phyloP scores from a whole-genome alignment of 2,888 invertebrate genomes.

The Crioceris asparagi region DNA sequence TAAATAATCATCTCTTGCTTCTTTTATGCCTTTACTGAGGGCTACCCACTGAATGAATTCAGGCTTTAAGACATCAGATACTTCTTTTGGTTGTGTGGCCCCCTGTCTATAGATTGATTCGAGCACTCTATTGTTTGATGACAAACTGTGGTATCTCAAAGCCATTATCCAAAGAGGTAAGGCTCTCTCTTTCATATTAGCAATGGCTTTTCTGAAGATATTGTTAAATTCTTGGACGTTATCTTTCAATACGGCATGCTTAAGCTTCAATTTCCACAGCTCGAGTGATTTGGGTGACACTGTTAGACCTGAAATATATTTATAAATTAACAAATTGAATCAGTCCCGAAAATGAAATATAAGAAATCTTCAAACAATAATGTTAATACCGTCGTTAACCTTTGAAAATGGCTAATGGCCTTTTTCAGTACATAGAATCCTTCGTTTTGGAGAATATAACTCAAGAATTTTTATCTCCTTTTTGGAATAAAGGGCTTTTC shows the following conservation, averaged over 20 bases:
- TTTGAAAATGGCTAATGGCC: too few relatives aligned
- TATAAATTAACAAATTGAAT: too few relatives aligned
- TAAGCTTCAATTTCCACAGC: slow-evolving; percentile 43
- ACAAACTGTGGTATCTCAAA: slow-evolving; percentile 31
- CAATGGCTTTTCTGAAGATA: slow-evolving; percentile 30
- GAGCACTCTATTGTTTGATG: slow-evolving; percentile 31
- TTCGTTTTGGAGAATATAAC: too few relatives aligned
- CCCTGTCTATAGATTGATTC: slow-evolving; percentile 38
- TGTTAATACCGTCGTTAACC: too few relatives aligned
- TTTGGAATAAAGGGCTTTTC: too few relatives aligned
- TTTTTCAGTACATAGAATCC: too few relatives aligned
- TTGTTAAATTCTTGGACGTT: slow-evolving; percentile 32
- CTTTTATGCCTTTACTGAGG: slow-evolving; percentile 39
- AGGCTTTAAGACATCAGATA: slow-evolving; percentile 47
- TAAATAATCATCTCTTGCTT: slow-evolving; percentile 52
- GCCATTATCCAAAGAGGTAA: slow-evolving; percentile 40
- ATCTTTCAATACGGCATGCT: slow-evolving; percentile 38
- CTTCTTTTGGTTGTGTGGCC: slow-evolving; percentile 40
- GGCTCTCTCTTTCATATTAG: slow-evolving; percentile 34
- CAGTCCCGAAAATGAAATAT: too few relatives aligned
- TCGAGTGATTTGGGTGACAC: slow-evolving; percentile 38
- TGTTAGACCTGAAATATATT: slow-evolving; percentile 38
- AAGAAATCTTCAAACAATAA: too few relatives aligned
- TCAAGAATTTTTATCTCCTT: too few relatives aligned
- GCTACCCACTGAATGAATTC: slow-evolving; percentile 49